phyloP scores from a whole-genome alignment of 2,888 invertebrate genomes.

The Drosophila macrospina region DNA sequence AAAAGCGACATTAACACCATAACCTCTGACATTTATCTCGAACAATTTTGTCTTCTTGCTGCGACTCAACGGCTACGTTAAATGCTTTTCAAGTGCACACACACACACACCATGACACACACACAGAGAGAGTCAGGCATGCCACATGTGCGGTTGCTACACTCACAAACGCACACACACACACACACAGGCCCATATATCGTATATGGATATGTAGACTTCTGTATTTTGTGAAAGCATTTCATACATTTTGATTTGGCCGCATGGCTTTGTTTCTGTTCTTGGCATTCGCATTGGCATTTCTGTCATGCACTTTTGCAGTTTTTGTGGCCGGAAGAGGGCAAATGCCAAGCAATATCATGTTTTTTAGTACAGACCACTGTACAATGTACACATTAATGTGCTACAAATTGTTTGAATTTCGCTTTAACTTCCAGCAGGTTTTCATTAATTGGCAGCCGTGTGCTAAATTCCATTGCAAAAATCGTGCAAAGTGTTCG shows the following conservation, averaged over 20 bases:
- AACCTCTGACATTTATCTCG: constrained; percentile 79
- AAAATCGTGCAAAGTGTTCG: constrained; percentile 58
- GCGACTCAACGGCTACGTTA: constrained; percentile 46
- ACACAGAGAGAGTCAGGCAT: constrained; percentile 16
- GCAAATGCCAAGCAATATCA: constrained; percentile 41
- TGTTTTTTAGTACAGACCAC: constrained; percentile 1
- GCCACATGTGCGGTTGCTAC: constrained; percentile 45
- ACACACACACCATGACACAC: constrained; percentile 34
- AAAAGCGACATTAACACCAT: constrained; percentile 82
- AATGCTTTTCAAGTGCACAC: constrained; percentile 76
- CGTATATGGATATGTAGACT: constrained; percentile 7
- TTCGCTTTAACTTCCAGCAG: constrained; percentile 51
- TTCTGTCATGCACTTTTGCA: constrained; percentile 60
- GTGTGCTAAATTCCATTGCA: constrained; percentile 55
- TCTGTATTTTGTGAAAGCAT: constrained; percentile 56
- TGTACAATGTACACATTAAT: constrained; percentile 14
- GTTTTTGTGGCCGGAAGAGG: constrained; percentile 54
- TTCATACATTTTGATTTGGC: constrained; percentile 63
- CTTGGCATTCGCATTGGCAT: constrained; percentile 64
- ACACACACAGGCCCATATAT: too few species aligned
- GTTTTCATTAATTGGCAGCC: constrained; percentile 60
- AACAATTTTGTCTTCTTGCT: constrained; percentile 45
- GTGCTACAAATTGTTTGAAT: constrained; percentile 45
- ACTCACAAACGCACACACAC: constrained; percentile 7
- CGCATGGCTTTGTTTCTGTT: constrained; percentile 56